Evolutionary conservation across 2,113 vertebrate species (phyloP), one percentile per base, ranked within the genome.

Genomic region (Chitala chitala): DNA sequence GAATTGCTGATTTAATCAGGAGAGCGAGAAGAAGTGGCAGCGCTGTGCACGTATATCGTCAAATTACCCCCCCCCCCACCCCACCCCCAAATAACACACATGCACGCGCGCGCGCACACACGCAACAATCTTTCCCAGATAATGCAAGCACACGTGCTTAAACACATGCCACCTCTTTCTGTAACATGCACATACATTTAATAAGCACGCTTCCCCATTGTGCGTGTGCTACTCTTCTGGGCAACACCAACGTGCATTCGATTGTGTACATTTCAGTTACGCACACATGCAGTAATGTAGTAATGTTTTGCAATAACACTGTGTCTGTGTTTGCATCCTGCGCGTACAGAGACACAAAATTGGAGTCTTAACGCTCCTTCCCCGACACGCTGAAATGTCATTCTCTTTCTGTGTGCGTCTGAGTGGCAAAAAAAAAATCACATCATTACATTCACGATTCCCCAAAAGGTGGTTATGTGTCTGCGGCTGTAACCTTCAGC

Each of bases 1-100:
- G 83, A 86, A 89, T 84, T 85, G 86, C 80, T 84, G 86, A 88
- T 91, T 89, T 85, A 83, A 88, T 83, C 78, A 84, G 77, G 77
- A 84, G 82, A 73, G 78, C 66, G 81, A 79, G 80, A 81, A 82
- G 81, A 78, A 29, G n/a, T 68, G 61, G 74, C 59, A 77, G 55
- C 75, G 78, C 74, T 50, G 63, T 17, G 71, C 61, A n/a, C n/a
- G n/a, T n/a, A n/a, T n/a, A 51, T 63, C 71, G 26, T 31, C 42
- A 54, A 26, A 48, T n/a, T n/a, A n/a, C n/a, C n/a, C n/a, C n/a
- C n/a, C n/a, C n/a, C n/a, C n/a, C n/a, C n/a, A n/a, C 29, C 51
- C 46, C 48, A 48, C 71, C 51, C 22, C 56, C 44, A 15, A 26
- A 0, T 31, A 38, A 72, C 22, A 46, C 31, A 77, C 6, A 53